Percentiles rank a stretch among this genome's conserved stretches.
Conservation (phyloP, 2,797 vertebrate genomes). For the Onychomys torridus region DNA sequence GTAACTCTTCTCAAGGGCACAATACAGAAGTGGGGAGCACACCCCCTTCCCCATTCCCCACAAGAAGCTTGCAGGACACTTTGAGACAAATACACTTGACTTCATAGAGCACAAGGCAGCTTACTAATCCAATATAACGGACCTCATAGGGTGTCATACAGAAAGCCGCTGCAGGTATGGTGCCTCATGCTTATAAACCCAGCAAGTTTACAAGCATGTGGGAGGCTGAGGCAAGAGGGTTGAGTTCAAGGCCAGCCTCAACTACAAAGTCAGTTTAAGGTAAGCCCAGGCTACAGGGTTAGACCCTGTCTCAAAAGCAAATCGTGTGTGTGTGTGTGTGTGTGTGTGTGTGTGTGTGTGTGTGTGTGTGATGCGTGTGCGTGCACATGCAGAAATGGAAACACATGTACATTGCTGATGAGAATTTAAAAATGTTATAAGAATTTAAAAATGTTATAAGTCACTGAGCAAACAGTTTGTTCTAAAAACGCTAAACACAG, state of each 20-base stretch:
- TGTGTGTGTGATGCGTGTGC: background rate
- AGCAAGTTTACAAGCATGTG: background rate
- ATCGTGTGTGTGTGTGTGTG: background rate
- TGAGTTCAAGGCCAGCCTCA: background rate
- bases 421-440: too few relatives aligned
- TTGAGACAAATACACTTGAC: background rate
- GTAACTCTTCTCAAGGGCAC: background rate
- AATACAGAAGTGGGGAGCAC: background rate
- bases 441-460: background rate
- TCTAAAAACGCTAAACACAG: background rate
- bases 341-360: background rate
- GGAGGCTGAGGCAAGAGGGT: background rate
- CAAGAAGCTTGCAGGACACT: background rate
- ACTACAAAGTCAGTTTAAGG: background rate
- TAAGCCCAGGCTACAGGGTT: background rate
- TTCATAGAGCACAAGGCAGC: background rate
- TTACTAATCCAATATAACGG: background rate
- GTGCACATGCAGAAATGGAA: background rate
- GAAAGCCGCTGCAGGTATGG: background rate
- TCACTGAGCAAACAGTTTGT: background rate
- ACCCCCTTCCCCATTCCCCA: too few relatives aligned
- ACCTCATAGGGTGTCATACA: background rate
- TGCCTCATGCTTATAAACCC: background rate
- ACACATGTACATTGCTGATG: background rate
- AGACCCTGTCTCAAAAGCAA: background rate